These are phyloP conservation scores for Masnerella sp. DNA, from an alignment of 2,888 invertebrate species.

Conservation along the genomic window DNA sequence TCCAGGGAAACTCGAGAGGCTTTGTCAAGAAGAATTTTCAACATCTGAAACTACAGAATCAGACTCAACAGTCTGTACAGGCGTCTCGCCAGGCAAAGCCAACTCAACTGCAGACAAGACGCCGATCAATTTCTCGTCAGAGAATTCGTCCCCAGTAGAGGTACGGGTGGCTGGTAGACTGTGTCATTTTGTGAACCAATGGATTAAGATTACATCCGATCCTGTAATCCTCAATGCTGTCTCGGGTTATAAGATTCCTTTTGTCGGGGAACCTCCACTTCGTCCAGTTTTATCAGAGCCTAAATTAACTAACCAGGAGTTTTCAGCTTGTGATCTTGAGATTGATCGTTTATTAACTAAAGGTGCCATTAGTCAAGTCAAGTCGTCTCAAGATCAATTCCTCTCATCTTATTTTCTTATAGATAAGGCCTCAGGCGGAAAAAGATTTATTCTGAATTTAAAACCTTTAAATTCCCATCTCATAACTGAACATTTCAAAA, in stretches of 20 bases:
- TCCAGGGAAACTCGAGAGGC: slow-evolving; percentile 12
- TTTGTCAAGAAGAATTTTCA: background rate
- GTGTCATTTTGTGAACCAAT: background rate
- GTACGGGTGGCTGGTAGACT: slow-evolving; percentile 8
- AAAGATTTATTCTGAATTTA: slow-evolving; percentile 26
- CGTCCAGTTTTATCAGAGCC: slow-evolving; percentile 6
- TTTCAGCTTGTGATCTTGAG: background rate
- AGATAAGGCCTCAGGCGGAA: background rate
- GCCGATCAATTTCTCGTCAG: slow-evolving; percentile 20
- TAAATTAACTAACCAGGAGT: background rate
- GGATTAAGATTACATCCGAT: background rate
- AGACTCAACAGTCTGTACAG: too few relatives aligned
- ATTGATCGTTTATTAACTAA: background rate
- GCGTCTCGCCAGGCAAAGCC: slow-evolving; percentile 7
- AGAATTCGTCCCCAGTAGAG: background rate
- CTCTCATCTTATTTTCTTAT: slow-evolving; percentile 8
- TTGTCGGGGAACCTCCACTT: background rate
- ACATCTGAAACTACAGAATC: too few relatives aligned
- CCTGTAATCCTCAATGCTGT: background rate
- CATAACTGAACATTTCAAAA: background rate
- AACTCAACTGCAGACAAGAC: slow-evolving; percentile 1
- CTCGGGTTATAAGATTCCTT: slow-evolving; percentile 17
- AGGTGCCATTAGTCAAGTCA: background rate
- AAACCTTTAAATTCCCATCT: slow-evolving; percentile 28
- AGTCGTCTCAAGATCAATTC: background rate